phyloP scores from a whole-genome alignment of 2,797 vertebrate genomes.

The Melanotaenia nigrans region DNA sequence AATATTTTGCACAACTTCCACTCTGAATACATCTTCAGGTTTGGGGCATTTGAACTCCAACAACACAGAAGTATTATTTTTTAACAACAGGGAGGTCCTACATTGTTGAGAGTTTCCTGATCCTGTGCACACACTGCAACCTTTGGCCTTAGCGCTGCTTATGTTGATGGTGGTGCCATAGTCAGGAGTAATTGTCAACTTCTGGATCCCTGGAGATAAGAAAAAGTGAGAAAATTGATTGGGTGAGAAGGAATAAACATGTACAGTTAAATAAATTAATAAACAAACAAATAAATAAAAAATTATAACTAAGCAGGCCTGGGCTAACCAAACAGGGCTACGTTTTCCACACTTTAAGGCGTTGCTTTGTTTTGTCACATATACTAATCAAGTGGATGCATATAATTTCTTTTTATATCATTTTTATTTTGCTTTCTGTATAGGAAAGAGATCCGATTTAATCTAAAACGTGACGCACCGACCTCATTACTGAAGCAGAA shows the following conservation, averaged over 20 bases:
- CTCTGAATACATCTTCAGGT: slow-evolving; percentile 69
- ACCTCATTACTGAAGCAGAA: background rate
- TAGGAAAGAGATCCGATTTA: background rate
- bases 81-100: slow-evolving; percentile 26
- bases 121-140: slow-evolving; percentile 67
- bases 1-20: slow-evolving; percentile 67
- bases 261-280: no score
- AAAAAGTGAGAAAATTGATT: background rate
- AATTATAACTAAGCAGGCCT: slow-evolving; percentile 51
- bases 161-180: slow-evolving; percentile 57
- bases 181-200: slow-evolving; percentile 51
- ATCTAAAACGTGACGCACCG: background rate
- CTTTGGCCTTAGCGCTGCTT: slow-evolving; percentile 20
- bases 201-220: slow-evolving; percentile 36
- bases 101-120: slow-evolving; percentile 17
- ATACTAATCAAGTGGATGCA: background rate
- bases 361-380: background rate
- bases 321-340: slow-evolving; percentile 39
- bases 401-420: background rate
- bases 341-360: slow-evolving; percentile 7
- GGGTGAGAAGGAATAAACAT: no score
- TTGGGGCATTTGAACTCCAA: slow-evolving; percentile 68
- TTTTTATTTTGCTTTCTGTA: background rate
- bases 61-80: background rate
- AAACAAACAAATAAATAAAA: no score